Conservation (phyloP, 2,888 invertebrate genomes). For the Drosophila bunnanda region DNA sequence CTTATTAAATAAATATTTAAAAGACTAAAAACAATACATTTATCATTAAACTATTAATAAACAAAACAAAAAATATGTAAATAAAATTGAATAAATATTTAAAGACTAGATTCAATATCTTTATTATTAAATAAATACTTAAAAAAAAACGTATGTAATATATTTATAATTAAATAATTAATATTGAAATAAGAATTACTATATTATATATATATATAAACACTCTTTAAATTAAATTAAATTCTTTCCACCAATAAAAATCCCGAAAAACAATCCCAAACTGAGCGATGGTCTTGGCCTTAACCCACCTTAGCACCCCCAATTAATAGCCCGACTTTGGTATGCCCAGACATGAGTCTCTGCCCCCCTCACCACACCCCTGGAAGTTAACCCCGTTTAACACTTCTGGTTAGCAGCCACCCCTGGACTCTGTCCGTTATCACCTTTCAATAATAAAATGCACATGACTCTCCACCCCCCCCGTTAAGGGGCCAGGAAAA, state of each 20-base stretch:
- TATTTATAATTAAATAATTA: too few relatives aligned
- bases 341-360: conserved; percentile 55
- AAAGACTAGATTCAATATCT: too few relatives aligned
- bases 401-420: conserved; percentile 56
- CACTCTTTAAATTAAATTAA: background rate
- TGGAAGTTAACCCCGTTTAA: conserved; percentile 73
- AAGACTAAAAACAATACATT: too few relatives aligned
- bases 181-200: too few relatives aligned
- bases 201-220: too few relatives aligned
- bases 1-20: too few relatives aligned
- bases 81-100: too few relatives aligned
- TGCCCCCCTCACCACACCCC: background rate
- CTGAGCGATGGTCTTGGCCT: background rate
- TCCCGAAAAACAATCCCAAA: background rate
- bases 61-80: too few relatives aligned
- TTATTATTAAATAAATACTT: too few relatives aligned
- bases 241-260: background rate
- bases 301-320: conserved; percentile 10
- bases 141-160: too few relatives aligned
- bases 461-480: conserved; percentile 41
- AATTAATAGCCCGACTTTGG: conserved; percentile 17
- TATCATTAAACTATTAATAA: too few relatives aligned
- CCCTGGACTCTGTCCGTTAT: conserved; percentile 58
- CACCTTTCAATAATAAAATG: conserved; percentile 77
- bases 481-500: conserved; percentile 62